Evolutionary conservation across 2,113 vertebrate species (phyloP).

Genomic region (Edolisoma coerulescens): DNA sequence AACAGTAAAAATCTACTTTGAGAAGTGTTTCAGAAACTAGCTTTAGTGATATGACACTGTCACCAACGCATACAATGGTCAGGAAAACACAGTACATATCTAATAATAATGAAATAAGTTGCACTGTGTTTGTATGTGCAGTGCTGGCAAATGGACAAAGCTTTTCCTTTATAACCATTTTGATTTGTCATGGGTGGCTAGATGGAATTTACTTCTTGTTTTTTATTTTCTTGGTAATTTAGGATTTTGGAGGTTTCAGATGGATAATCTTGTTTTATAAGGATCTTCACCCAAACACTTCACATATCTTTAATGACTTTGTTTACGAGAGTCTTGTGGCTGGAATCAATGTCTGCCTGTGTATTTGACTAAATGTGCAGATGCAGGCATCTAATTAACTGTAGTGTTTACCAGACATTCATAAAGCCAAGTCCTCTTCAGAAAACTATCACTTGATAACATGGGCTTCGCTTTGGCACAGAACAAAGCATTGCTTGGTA

Average conservation of each 20-base stretch:
- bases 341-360: conserved; percentile 35
- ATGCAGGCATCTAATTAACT: conserved; percentile 42
- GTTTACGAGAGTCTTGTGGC: background rate
- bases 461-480: background rate
- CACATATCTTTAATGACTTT: conserved; percentile 36
- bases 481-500: background rate
- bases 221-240: background rate
- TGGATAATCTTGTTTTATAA: background rate
- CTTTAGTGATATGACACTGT: background rate
- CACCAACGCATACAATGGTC: background rate
- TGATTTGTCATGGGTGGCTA: background rate
- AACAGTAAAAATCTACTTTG: background rate
- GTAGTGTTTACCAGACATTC: conserved; percentile 39
- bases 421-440: background rate
- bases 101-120: background rate
- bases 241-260: background rate
- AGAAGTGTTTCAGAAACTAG: background rate
- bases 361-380: conserved; percentile 17
- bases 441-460: background rate
- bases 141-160: background rate
- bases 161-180: background rate
- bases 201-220: background rate
- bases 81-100: background rate
- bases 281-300: conserved; percentile 29
- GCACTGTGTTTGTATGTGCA: background rate